Base-by-base conservation (phyloP, 2,888 invertebrate genomes). In the Caenorhabditis auriculariae region DNA sequence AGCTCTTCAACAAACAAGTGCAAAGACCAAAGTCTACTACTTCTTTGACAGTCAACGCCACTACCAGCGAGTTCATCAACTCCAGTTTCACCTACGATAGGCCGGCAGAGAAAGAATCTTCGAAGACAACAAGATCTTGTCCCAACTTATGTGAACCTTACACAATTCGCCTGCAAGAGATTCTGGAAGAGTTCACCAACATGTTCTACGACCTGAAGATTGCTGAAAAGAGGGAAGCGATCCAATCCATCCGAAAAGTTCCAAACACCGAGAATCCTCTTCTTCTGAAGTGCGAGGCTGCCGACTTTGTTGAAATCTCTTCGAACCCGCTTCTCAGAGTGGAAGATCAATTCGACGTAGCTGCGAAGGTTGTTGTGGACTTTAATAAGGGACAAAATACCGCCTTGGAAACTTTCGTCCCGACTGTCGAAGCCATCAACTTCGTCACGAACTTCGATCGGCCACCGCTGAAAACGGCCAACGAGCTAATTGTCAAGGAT, bases 251-350 rank as follows among this genome's bases (percentile, higher is more conserved):
- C 2, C 39, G 45, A 17, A 45, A 54, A 7, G 55, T 74, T 24
- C 17, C 69, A 15, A 72, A 71, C 38, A 38, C 27, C 26, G 59
- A 42, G 2, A 58, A 63, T 24, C 66, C 66, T 2, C 55, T 55
- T 12, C 35, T 27, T 4, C 48, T 74, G 41, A 49, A 54, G 0
- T 66, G 69, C n/a, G 55, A 65, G 15, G 76, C 76, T 23, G 69
- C 71, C 6, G 77, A 72, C n/a, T 72, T 75, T 19, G 61, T 65
- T 15, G 68, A 69, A 19, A 57, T 61, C 1, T 44, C 46, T 21
- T 52, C 73, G 17, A 70, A 67, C 41, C 70, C 73, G 17, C 54
- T 69, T 21, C 57, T 76, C 37, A 58, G 43, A 7, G 41, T 59
- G 42, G 45, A 46, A 6, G 60, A 57, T 19, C 32, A 37, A 21